Percentiles rank a stretch among this genome's conserved stretches.
Conservation (phyloP, 2,113 vertebrate genomes). For the Neolamprologus tretocephalus region DNA sequence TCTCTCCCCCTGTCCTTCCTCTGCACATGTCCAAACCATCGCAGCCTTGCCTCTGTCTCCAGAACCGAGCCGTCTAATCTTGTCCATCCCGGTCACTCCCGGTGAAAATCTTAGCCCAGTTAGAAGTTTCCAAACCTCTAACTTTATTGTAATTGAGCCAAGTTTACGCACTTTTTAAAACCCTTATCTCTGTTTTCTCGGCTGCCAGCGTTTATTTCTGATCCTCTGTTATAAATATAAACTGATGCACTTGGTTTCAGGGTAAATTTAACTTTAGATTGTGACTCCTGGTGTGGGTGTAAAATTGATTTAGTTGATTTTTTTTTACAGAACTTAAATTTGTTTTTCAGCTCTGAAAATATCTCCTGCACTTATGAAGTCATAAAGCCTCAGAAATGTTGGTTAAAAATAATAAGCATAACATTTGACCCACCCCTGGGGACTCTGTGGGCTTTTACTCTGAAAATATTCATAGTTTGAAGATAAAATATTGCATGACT, state of each 20-base stretch:
- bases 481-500: background rate
- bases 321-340: background rate
- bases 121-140: background rate
- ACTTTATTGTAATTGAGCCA: background rate
- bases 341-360: background rate
- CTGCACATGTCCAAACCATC: background rate
- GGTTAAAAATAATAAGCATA: background rate
- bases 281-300: background rate
- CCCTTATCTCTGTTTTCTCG: background rate
- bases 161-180: background rate
- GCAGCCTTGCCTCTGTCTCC: background rate
- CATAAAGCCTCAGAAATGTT: background rate
- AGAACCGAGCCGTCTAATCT: background rate
- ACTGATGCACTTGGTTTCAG: background rate
- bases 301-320: background rate
- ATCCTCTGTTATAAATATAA: background rate
- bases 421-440: background rate
- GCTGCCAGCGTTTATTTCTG: background rate
- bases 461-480: background rate
- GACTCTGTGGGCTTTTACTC: background rate
- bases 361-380: background rate
- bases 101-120: background rate
- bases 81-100: background rate
- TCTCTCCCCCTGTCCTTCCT: accelerated
- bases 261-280: background rate